A percentile compares a stretch with the other conserved stretches of the same genome.
phyloP scores from a whole-genome alignment of 37 sponge, comb jelly and placozoan genomes.

The Beroe forskalii region DNA sequence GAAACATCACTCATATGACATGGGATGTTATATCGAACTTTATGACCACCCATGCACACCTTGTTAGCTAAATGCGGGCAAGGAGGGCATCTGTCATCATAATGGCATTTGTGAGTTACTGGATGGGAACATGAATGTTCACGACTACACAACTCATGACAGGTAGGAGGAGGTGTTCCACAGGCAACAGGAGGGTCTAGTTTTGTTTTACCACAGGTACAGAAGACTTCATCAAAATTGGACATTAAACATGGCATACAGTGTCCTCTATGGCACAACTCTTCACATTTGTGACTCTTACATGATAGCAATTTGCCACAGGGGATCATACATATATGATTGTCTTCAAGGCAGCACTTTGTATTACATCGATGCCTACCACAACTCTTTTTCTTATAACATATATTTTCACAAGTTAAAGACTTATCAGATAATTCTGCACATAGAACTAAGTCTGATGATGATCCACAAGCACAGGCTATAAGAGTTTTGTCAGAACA shows the following conservation, averaged over 20 bases:
- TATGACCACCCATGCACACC: slow-evolving; percentile 88
- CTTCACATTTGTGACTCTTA: slow-evolving; percentile 77
- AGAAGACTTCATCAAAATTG: slow-evolving; percentile 82
- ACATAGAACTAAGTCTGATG: slow-evolving; percentile 66
- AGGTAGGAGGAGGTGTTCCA: slow-evolving; percentile 82
- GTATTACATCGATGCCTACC: slow-evolving; percentile 82
- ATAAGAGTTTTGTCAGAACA: slow-evolving; percentile 69
- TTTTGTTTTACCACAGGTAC: slow-evolving; percentile 85
- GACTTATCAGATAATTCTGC: slow-evolving; percentile 9
- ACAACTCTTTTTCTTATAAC: slow-evolving; percentile 82
- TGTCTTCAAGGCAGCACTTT: slow-evolving; percentile 73
- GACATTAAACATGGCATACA: slow-evolving; percentile 80
- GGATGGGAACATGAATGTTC: slow-evolving; percentile 81
- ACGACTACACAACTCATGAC: slow-evolving; percentile 71
- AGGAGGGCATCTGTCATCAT: slow-evolving; percentile 81
- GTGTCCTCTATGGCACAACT: slow-evolving; percentile 78
- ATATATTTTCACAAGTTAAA: slow-evolving; percentile 71
- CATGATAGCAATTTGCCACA: slow-evolving; percentile 84
- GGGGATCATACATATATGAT: slow-evolving; percentile 70
- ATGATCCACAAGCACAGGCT: slow-evolving; percentile 75
- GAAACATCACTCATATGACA: slow-evolving; percentile 83
- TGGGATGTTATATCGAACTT: slow-evolving; percentile 77
- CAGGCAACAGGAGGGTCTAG: slow-evolving; percentile 89
- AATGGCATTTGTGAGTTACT: slow-evolving; percentile 84
- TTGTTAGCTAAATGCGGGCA: slow-evolving; percentile 78